Conservation (phyloP, 1,140 invertebrate species). For the Carposina sasakii region DNA sequence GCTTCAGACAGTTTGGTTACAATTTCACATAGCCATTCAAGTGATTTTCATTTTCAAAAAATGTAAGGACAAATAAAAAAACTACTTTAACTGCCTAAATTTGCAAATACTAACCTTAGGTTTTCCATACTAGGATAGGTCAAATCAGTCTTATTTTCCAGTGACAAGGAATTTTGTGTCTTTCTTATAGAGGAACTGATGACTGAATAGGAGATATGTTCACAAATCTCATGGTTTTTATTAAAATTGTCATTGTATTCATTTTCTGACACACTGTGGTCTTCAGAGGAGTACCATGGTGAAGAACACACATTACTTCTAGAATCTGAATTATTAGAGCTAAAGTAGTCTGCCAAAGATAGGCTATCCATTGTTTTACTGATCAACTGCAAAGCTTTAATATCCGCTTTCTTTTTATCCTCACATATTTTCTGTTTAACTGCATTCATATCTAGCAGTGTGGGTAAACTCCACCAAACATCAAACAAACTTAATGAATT, state of each 20-base stretch:
- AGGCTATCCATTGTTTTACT: constrained; percentile 40
- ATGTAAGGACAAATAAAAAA: constrained; percentile 7
- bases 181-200: constrained; percentile 24
- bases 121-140: constrained; percentile 30
- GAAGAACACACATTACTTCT: constrained; percentile 25
- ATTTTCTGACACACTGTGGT: constrained; percentile 49
- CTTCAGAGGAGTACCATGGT: constrained; percentile 43
- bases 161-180: constrained; percentile 25
- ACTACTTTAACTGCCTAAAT: constrained; percentile 12
- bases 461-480: constrained; percentile 50
- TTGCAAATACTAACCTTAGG: constrained; percentile 37
- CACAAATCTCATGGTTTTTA: constrained; percentile 27
- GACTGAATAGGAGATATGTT: constrained; percentile 39
- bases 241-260: constrained; percentile 44
- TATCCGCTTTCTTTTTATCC: constrained; percentile 14
- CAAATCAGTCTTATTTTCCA: constrained; percentile 24
- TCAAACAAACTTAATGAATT: constrained; percentile 32
- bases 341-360: constrained; percentile 46
- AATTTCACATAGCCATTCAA: too few species aligned
- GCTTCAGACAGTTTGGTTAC: too few species aligned
- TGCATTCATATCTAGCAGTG: constrained; percentile 22
- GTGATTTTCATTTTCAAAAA: too few species aligned
- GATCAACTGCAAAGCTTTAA: constrained; percentile 36
- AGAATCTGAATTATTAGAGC: constrained; percentile 17
- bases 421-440: constrained; percentile 12